Evolutionary conservation across 2,888 invertebrate genomes (phyloP).

Genomic region (Lepidocyrtinus sp.): DNA sequence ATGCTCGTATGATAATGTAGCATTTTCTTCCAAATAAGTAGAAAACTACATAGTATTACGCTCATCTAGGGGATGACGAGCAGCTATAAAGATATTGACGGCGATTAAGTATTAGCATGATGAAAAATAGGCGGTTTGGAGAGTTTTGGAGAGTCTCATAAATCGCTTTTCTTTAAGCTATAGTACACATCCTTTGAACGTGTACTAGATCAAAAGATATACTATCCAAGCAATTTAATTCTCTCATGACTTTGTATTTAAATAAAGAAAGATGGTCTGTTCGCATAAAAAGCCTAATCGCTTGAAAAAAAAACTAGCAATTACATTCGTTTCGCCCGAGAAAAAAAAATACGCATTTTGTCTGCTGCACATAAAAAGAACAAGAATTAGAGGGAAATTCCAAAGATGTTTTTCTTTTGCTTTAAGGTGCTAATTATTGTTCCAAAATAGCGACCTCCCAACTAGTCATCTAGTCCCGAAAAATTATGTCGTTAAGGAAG

Average conservation of each 20-base stretch:
- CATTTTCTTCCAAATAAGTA: not conserved
- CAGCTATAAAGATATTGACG: constrained; percentile 31
- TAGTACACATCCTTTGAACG: not conserved
- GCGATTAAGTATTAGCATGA: constrained; percentile 30
- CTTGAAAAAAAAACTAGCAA: no score
- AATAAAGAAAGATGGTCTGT: no score
- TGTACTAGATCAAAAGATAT: not conserved
- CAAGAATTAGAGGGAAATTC: constrained; percentile 4
- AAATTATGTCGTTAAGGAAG: constrained; percentile 66
- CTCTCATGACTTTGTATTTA: no score
- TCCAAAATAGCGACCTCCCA: constrained; percentile 65
- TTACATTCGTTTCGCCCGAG: not conserved
- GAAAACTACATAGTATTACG: no score
- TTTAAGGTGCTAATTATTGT: constrained; percentile 64
- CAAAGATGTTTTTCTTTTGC: no score
- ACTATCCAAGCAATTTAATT: no score
- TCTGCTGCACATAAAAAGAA: no score
- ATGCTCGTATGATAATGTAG: not conserved
- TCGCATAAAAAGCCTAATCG: not conserved
- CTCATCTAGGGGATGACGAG: not conserved
- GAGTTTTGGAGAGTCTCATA: constrained; percentile 17
- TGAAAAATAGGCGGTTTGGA: constrained; percentile 25
- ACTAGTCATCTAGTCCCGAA: constrained; percentile 63
- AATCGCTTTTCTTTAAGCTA: constrained; percentile 23
- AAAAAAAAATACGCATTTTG: no score